Base-by-base conservation (phyloP, 2,888 invertebrate species). In the Lottia gigantea region DNA sequence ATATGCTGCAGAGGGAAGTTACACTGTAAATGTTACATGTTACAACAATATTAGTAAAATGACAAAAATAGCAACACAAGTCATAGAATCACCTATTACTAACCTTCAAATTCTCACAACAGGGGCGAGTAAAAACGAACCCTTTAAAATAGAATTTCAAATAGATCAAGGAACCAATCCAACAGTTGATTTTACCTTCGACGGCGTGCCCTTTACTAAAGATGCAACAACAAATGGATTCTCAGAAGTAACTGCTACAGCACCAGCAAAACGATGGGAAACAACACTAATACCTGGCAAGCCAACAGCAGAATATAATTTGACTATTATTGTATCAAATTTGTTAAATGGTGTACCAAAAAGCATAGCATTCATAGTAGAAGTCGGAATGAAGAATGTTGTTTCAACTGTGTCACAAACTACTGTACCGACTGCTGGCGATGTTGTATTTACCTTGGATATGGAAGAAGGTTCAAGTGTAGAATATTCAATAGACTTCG, bases 21-120 rank as follows among this genome's bases (percentile, higher is more conserved):
- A 77, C 62, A 63, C 25, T 8, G 74, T 83, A 0, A 68, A 19
- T 16, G 77, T 80, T 1, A 76, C 55, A 0, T 85, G 85, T 71
- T 19, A 68, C 14, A 86, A 86, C 64, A 49, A 72, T 19, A 77
- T 85, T 19, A 80, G 76, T 65, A 31, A 46, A 0, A 67, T 40
- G 4, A 61, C 70, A 2, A 23, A 16, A 11, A 25, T 62, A 0
- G 19, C 74, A 23, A 67, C 23, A 11, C 74, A 76, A 15, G 46
- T 46, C 12, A 82, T 83, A 19, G 75, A 83, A 49, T 82, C 83
- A 66, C 76, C 74, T 14, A 82, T 86, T 49, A 76, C 75, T 7
- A 79, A 79, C 7, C 73, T 84, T 8, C 65, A 71, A 15, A 71
- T 86, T 66, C 40, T 71, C 15, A 77, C 72, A 12, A 46, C 63